phyloP scores from a whole-genome alignment of 2,888 invertebrate species.

The Spilarctia lutea region DNA sequence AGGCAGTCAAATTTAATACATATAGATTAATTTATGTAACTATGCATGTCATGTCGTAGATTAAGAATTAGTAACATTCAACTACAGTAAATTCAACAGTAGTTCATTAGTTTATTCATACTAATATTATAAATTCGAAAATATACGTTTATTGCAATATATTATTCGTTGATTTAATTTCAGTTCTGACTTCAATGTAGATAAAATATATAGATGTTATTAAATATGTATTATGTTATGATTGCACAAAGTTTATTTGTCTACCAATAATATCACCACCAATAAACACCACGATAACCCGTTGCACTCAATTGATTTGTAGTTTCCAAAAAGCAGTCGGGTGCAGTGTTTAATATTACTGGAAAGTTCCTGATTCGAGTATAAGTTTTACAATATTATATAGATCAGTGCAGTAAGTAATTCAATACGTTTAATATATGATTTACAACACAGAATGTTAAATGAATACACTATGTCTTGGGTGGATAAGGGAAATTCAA shows the following conservation, averaged over 20 bases:
- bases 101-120: neutral
- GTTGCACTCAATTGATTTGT: neutral
- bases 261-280: too few species aligned
- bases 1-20: too few species aligned
- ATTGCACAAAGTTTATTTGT: neutral
- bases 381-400: neutral
- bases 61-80: slow-evolving; percentile 26
- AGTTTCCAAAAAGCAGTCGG: neutral
- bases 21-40: slow-evolving; percentile 18
- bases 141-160: too few species aligned
- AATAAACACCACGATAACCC: neutral
- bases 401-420: neutral
- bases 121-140: too few species aligned
- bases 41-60: slow-evolving; percentile 46
- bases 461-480: too few species aligned
- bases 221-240: too few species aligned
- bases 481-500: too few species aligned
- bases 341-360: neutral
- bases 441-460: neutral
- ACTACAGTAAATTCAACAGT: neutral
- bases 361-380: neutral
- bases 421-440: neutral
- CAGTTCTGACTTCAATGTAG: too few species aligned
- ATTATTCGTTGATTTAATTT: too few species aligned
- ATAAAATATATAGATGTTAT: neutral